Base-by-base conservation (phyloP, 2,797 vertebrate species). In the Esox masquinongy region DNA sequence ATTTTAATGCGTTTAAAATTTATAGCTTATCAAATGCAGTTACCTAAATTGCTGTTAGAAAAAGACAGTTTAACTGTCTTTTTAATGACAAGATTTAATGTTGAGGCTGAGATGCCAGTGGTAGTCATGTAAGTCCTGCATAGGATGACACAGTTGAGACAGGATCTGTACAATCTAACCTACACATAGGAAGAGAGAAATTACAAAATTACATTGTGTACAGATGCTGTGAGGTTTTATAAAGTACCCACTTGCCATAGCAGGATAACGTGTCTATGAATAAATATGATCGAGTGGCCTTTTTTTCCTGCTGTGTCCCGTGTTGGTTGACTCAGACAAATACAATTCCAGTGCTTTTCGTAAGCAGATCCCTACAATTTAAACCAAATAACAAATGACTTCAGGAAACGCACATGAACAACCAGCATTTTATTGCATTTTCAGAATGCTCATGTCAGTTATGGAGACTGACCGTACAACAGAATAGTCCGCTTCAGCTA, bases 401-500 rank as follows among this genome's bases (percentile, higher is more conserved):
- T 75, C 82, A 88, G 90, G 92, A 92, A 83, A 93, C 89, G 78
- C 94, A 90, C 95, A 90, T 96, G 94, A 97, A 96, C 95, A 96
- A 97, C 95, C 96, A 96, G 95, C 94, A 94, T 96, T 97, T 98
- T 98, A 98, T 98, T 99, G 97, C 97, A 97, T 97, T 96, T 92
- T 96, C 95, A 95, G 95, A 97, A 97, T 95, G 96, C 95, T 94
- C 94, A 94, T 86, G 93, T 97, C 97, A 96, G 96, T 94, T 92
- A 91, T 95, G 84, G 94, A 93, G 94, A 96, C 95, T 92, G 96
- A 97, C 95, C 95, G 94, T 93, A 96, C 95, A 96, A 96, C 95
- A 95, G 95, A 95, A 94, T 94, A 94, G 95, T 97, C 96, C 95
- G 96, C 92, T 90, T 95, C 95, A 95, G 94, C 95, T 95, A 95